Evolutionary conservation across 2,113 vertebrate genomes (phyloP).

Genomic region (Cariama cristata): DNA sequence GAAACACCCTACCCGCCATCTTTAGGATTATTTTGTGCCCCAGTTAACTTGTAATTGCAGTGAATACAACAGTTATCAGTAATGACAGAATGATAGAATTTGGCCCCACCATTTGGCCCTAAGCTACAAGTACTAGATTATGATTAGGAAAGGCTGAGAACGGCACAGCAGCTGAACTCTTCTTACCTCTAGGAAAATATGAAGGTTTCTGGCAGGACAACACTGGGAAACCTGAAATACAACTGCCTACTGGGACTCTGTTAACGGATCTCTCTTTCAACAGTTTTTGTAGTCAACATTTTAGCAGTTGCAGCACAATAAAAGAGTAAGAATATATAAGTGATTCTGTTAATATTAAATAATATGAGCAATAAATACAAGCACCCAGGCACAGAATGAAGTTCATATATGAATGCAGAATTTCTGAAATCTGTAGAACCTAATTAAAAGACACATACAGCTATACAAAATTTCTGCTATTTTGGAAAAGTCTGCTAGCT

Average conservation of each 20-base stretch:
- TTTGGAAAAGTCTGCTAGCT: neutral
- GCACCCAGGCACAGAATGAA: neutral
- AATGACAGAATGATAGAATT: rapidly evolving
- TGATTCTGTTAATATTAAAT: neutral
- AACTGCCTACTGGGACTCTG: neutral
- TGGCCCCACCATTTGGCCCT: neutral
- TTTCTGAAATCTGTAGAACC: neutral
- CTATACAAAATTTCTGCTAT: neutral
- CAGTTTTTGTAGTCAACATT: neutral
- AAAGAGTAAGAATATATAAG: neutral
- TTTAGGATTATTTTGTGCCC: neutral
- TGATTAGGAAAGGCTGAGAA: neutral
- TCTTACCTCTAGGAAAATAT: neutral
- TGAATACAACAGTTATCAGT: neutral
- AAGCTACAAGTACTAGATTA: neutral
- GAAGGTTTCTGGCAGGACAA: neutral
- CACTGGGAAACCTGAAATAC: neutral
- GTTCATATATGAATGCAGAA: neutral
- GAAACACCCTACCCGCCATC: neutral
- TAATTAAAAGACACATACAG: neutral
- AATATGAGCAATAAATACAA: neutral
- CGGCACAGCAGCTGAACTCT: neutral
- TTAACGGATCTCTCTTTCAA: neutral
- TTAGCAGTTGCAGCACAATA: neutral
- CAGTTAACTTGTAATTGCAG: neutral